These are phyloP conservation scores for Napeogenes sylphis DNA, from an alignment of 2,888 invertebrate species.

Conservation along the genomic window DNA sequence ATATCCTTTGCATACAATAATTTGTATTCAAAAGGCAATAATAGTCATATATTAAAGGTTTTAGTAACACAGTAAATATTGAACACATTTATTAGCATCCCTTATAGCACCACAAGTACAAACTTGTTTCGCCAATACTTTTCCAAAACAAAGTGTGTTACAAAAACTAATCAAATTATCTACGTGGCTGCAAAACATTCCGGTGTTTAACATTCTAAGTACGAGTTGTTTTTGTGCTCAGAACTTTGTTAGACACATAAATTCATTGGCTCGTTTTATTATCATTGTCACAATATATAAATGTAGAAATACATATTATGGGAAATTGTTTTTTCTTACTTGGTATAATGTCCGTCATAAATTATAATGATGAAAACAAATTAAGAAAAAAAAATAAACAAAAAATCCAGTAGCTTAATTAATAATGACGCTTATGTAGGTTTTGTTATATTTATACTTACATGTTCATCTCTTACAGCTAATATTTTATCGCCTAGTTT, in stretches of 20 bases:
- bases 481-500: constrained; percentile 73
- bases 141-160: neutral
- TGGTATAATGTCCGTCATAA: neutral
- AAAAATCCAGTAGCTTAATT: neutral
- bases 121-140: neutral
- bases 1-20: no score
- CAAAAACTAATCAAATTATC: constrained; percentile 1
- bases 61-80: no score
- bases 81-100: neutral
- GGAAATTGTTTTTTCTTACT: no score
- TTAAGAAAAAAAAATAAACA: neutral
- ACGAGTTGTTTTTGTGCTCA: neutral
- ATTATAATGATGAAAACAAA: neutral
- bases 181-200: neutral
- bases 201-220: neutral
- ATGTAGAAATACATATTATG: neutral
- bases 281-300: neutral
- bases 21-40: no score
- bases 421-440: neutral
- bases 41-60: no score
- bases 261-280: neutral
- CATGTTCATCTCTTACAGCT: constrained; percentile 71
- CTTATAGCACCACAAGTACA: neutral
- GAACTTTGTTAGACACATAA: neutral
- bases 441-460: constrained; percentile 41